These are phyloP conservation scores for Semnopithecus entellus DNA, from an alignment of 2,113 vertebrate species.

Conservation along the genomic window DNA sequence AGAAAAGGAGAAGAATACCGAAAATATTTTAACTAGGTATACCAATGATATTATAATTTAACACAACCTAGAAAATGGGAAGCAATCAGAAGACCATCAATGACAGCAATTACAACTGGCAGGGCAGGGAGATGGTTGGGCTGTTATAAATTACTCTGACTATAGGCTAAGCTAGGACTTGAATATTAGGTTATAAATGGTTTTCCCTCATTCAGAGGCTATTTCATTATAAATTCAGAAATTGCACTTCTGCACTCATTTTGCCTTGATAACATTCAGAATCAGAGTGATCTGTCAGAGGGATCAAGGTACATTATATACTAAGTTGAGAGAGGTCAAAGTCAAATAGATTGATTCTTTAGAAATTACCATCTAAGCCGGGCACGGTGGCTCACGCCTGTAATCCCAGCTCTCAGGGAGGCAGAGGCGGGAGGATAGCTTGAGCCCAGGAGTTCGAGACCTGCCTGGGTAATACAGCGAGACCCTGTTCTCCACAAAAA, in stretches of 20 bases:
- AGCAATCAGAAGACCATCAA: background rate
- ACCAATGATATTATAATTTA: background rate
- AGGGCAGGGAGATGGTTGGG: background rate
- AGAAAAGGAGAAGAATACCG: background rate
- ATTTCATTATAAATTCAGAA: background rate
- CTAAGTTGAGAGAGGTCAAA: background rate
- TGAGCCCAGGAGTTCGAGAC: no score
- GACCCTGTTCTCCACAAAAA: no score
- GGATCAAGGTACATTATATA: background rate
- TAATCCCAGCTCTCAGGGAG: no score
- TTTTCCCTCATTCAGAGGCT: background rate
- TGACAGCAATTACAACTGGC: no score
- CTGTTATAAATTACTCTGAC: background rate
- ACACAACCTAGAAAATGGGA: background rate
- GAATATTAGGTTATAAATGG: background rate
- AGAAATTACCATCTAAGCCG: background rate
- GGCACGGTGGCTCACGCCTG: no score
- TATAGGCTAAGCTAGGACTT: background rate
- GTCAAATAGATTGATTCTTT: background rate
- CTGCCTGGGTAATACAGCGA: no score
- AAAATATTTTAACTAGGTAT: background rate
- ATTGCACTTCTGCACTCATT: background rate
- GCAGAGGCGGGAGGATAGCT: no score
- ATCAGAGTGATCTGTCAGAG: background rate
- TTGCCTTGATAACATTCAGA: background rate